Conservation (phyloP, 1,140 invertebrate genomes). For the Scaptodrosophila lebanonensis region DNA sequence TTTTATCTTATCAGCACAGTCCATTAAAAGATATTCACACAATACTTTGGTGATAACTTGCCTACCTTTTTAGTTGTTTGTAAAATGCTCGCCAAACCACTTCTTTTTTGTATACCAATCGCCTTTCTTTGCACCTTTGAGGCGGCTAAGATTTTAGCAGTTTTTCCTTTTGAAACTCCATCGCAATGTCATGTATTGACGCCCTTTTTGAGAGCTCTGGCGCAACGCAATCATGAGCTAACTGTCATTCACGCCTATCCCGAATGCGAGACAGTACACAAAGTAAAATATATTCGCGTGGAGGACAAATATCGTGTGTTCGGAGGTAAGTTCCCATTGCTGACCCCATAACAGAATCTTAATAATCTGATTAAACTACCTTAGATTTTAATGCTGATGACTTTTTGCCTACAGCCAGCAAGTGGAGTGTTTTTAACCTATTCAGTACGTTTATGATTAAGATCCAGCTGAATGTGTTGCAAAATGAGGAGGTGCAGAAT, state of each 20-base stretch:
- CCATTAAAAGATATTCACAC: too few relatives aligned
- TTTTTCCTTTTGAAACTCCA: conserved; percentile 29
- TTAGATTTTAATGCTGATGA: neutral
- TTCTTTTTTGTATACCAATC: neutral
- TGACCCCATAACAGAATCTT: neutral
- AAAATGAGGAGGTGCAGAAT: conserved; percentile 20
- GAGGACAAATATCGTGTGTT: conserved; percentile 1
- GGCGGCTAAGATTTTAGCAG: conserved; percentile 16
- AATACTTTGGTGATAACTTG: too few relatives aligned
- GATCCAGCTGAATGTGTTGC: conserved; percentile 25
- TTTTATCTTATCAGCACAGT: too few relatives aligned
- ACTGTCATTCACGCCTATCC: conserved; percentile 40
- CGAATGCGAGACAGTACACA: conserved; percentile 4
- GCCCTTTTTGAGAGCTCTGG: conserved; percentile 33
- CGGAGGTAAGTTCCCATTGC: conserved; percentile 14
- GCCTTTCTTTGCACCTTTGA: neutral
- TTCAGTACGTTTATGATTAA: conserved; percentile 24
- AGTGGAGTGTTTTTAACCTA: conserved; percentile 20
- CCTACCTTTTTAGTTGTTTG: too few relatives aligned
- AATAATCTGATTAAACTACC: neutral
- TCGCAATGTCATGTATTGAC: conserved; percentile 40
- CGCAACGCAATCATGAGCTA: conserved; percentile 41
- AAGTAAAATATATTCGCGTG: conserved; percentile 26
- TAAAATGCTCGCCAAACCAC: neutral
- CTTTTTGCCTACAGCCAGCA: neutral